Percentiles rank a stretch among this genome's conserved stretches.
Evolutionary conservation across 2,888 invertebrate species (phyloP).

Genomic region (Ischnus inquisitorius): DNA sequence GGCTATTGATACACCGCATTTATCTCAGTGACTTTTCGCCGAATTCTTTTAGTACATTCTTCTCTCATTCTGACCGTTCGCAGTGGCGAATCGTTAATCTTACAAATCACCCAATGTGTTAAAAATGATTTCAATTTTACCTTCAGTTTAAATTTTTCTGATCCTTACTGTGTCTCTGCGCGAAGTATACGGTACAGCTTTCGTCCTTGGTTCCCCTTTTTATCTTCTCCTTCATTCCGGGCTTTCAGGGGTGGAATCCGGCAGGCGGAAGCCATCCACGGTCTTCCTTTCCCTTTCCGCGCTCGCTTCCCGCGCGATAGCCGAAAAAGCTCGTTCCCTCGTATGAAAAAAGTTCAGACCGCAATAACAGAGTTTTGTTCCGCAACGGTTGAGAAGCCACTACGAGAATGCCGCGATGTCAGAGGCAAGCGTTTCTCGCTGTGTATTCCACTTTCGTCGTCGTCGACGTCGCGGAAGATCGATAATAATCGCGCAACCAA

Average conservation of each 20-base stretch:
- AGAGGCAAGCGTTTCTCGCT: conserved; percentile 5
- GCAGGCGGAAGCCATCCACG: conserved; percentile 26
- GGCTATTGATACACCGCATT: no score
- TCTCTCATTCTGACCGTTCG: no score
- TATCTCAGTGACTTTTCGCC: no score
- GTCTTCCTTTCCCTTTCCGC: conserved; percentile 22
- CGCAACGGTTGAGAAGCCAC: conserved; percentile 10
- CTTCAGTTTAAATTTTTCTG: not conserved
- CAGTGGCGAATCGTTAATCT: no score
- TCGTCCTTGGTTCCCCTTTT: conserved; percentile 15
- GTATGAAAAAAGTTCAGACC: conserved; percentile 62
- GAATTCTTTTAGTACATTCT: no score
- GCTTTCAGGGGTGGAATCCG: conserved; percentile 16
- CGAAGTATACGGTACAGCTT: conserved; percentile 12
- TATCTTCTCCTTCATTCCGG: conserved; percentile 2
- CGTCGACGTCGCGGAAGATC: conserved; percentile 21
- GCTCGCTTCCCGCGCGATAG: conserved; percentile 1
- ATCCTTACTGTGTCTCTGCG: not conserved
- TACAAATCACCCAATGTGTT: no score
- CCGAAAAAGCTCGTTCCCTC: conserved; percentile 42
- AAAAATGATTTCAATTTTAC: no score
- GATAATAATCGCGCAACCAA: conserved; percentile 29
- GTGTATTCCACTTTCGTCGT: not conserved
- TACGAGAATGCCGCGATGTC: not conserved
- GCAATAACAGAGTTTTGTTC: conserved; percentile 52